Base-by-base conservation (phyloP, 2,888 invertebrate genomes). In the Cremastobaeus sp. region DNA sequence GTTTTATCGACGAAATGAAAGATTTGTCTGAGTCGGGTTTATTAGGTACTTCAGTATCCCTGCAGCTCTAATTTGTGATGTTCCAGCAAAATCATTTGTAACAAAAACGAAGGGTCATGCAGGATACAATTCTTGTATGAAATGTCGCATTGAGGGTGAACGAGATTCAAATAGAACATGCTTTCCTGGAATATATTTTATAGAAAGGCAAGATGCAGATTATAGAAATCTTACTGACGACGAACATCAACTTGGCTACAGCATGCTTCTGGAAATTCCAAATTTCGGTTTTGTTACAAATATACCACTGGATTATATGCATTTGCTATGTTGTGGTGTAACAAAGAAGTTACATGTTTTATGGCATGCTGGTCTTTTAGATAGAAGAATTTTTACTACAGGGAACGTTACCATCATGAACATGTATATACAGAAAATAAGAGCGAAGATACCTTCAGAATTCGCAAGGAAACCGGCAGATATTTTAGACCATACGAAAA, bases 21-120 rank as follows among this genome's bases (percentile, higher is more conserved):
- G n/a, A n/a, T n/a, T n/a, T n/a, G n/a, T n/a, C n/a, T n/a, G n/a
- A n/a, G n/a, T n/a, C n/a, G n/a, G n/a, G n/a, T n/a, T n/a, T n/a
- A n/a, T n/a, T n/a, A n/a, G n/a, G n/a, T n/a, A n/a, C n/a, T n/a
- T n/a, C n/a, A n/a, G n/a, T n/a, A n/a, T n/a, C n/a, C n/a, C n/a
- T n/a, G n/a, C n/a, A n/a, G n/a, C n/a, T n/a, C n/a, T n/a, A 3
- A 28, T 45, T 14, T 11, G 14, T 6, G 48, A 48, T n/a, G 18
- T 25, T 32, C 48, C 48, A 0, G 48, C 48, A n/a, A 48, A 48
- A 48, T 30, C 32, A 1, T 48, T 9, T 45, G 28, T 9, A 14
- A 1, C 3, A 15, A 45, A 28, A n/a, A 15, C 11, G 3, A 34
- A 34, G n/a, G 34, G 34, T 34, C 34, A 34, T 11, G 3, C 9